Conservation (phyloP, 2,113 vertebrate species). For the Rissa tridactyla region DNA sequence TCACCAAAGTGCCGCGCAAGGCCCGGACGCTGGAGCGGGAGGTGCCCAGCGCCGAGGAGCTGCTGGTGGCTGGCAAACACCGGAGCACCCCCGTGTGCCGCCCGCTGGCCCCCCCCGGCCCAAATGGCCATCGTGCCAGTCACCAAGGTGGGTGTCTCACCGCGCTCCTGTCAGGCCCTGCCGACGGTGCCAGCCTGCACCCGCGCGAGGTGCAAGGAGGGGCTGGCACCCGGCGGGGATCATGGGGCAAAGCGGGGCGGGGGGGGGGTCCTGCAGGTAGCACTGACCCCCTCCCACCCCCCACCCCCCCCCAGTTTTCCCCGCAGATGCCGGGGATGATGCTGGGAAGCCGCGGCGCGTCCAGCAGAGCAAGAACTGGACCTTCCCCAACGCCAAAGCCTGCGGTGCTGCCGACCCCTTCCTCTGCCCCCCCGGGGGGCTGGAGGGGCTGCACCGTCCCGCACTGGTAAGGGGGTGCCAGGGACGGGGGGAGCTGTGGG, state of each 20-base stretch:
- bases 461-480: slow-evolving; percentile 54
- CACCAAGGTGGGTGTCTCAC: slow-evolving; percentile 60
- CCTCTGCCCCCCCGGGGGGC: slow-evolving; percentile 75
- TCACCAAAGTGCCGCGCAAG: slow-evolving; percentile 82
- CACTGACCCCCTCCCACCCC: neutral
- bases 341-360: slow-evolving; percentile 22
- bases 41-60: slow-evolving; percentile 80
- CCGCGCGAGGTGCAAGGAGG: accelerated
- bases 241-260: too few relatives aligned
- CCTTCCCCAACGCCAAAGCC: slow-evolving; percentile 85
- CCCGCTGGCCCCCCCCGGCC: neutral
- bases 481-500: neutral
- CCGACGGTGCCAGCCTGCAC: accelerated
- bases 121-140: neutral
- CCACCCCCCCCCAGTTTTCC: neutral
- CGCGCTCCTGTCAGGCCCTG: accelerated
- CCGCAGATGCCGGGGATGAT: slow-evolving; percentile 53
- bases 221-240: neutral
- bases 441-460: slow-evolving; percentile 77
- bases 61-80: slow-evolving; percentile 75
- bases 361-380: slow-evolving; percentile 86
- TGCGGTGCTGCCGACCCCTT: slow-evolving; percentile 79
- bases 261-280: neutral
- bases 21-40: slow-evolving; percentile 92
- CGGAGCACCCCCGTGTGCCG: slow-evolving; percentile 69